These are phyloP conservation scores for Rhegmatorhina hoffmannsi DNA, from an alignment of 2,113 vertebrate species.

Conservation along the genomic window DNA sequence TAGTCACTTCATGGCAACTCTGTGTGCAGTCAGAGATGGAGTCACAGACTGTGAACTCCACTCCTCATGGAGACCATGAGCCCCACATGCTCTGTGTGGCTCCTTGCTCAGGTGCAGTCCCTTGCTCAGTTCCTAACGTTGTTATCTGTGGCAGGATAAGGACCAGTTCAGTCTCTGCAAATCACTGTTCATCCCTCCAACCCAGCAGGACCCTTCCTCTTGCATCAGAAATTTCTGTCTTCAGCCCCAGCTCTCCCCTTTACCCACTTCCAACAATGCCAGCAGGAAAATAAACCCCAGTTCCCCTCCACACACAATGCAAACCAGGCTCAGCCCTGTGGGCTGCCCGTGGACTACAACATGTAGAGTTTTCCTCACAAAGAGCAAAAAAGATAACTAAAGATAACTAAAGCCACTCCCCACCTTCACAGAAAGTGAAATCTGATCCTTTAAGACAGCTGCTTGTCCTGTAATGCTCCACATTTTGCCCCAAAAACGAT, in stretches of 20 bases:
- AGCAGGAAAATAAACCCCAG: neutral
- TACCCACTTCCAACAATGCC: neutral
- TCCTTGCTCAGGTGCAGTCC: neutral
- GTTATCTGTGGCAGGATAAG: neutral
- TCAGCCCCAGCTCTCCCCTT: neutral
- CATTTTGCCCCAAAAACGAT: neutral
- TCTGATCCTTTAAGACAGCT: neutral
- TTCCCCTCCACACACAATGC: fast-evolving
- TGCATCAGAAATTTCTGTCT: fast-evolving
- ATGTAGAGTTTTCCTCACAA: neutral
- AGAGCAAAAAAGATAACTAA: neutral
- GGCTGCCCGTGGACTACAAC: fast-evolving
- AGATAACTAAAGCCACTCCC: neutral
- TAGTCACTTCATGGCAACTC: neutral
- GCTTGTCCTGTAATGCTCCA: neutral
- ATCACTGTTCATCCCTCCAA: neutral
- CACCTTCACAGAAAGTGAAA: neutral
- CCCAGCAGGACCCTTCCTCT: neutral
- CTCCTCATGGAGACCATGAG: neutral
- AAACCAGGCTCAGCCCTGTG: neutral
- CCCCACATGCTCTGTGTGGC: fast-evolving
- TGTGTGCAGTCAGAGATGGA: neutral
- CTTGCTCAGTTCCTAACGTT: neutral
- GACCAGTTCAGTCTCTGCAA: neutral
- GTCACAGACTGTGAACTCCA: neutral